A percentile compares a stretch with the other conserved stretches of the same genome.
Evolutionary conservation across 2,888 invertebrate genomes (phyloP).

Genomic region (Teleiodes luculella): DNA sequence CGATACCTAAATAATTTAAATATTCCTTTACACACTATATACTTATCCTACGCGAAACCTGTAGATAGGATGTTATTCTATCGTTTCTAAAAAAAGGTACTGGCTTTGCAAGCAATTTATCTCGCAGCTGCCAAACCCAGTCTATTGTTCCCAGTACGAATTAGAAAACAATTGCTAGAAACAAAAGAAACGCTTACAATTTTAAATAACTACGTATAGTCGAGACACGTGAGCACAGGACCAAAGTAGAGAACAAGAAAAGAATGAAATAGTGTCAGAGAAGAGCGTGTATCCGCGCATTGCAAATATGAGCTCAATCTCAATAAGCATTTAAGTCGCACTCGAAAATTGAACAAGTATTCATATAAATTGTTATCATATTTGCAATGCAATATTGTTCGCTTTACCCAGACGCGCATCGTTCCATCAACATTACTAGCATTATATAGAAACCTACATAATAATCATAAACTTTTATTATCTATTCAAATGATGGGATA

Average conservation of each 20-base stretch:
- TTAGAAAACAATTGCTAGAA: background rate
- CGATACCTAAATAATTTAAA: conserved; percentile 11
- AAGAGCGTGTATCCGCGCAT: conserved; percentile 2
- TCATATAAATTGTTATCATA: background rate
- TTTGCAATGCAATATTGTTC: background rate
- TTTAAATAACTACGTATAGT: background rate
- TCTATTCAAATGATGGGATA: background rate
- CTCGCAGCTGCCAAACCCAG: background rate
- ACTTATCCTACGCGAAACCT: background rate
- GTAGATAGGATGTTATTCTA: background rate
- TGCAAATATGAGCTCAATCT: background rate
- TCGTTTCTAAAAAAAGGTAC: background rate
- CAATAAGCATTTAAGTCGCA: background rate
- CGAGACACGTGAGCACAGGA: background rate
- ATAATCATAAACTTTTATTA: conserved; percentile 5
- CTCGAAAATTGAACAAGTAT: background rate
- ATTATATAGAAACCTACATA: background rate
- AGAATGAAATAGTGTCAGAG: background rate
- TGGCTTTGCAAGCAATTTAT: background rate
- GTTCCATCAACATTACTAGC: background rate
- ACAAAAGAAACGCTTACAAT: background rate
- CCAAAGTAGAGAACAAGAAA: background rate
- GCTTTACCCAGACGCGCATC: background rate
- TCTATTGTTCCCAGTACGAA: background rate
- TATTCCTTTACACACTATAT: background rate